These are phyloP conservation scores for Portevinia maculata DNA, from an alignment of 2,888 invertebrate species.

Conservation along the genomic window DNA sequence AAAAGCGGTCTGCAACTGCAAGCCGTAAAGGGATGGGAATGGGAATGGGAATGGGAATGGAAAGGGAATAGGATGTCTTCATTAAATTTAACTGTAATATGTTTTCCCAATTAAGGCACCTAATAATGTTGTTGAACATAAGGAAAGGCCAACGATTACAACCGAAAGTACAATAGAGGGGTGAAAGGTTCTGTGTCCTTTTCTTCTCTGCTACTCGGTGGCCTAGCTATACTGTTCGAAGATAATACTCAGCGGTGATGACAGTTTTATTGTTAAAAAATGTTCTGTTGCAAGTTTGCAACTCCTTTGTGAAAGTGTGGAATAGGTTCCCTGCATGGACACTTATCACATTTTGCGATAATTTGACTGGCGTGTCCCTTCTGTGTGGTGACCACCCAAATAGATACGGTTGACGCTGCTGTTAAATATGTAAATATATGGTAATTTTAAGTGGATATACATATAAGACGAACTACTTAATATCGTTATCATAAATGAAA, in stretches of 20 bases:
- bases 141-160: slow-evolving; percentile 23
- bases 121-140: slow-evolving; percentile 61
- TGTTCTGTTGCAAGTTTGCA: slow-evolving; percentile 62
- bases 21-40: neutral
- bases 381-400: slow-evolving; percentile 68
- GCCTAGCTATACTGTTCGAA: slow-evolving; percentile 55
- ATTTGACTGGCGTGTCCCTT: slow-evolving; percentile 68
- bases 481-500: slow-evolving; percentile 19
- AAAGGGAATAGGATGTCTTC: slow-evolving; percentile 58
- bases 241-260: slow-evolving; percentile 70
- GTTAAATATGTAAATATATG: slow-evolving; percentile 70
- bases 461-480: neutral
- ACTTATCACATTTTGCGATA: slow-evolving; percentile 73
- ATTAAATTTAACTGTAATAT: slow-evolving; percentile 71
- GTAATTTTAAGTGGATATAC: slow-evolving; percentile 59
- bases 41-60: slow-evolving; percentile 6
- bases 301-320: slow-evolving; percentile 40
- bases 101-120: slow-evolving; percentile 70
- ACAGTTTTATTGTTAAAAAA: slow-evolving; percentile 69
- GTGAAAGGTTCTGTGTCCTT: slow-evolving; percentile 62
- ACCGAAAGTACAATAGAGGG: slow-evolving; percentile 31
- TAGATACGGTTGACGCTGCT: slow-evolving; percentile 37
- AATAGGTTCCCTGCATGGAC: slow-evolving; percentile 61
- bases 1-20: slow-evolving; percentile 45
- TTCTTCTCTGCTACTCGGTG: slow-evolving; percentile 60